Base-by-base conservation (phyloP, 2,888 invertebrate species). In the Pogonocherus hispidulus region DNA sequence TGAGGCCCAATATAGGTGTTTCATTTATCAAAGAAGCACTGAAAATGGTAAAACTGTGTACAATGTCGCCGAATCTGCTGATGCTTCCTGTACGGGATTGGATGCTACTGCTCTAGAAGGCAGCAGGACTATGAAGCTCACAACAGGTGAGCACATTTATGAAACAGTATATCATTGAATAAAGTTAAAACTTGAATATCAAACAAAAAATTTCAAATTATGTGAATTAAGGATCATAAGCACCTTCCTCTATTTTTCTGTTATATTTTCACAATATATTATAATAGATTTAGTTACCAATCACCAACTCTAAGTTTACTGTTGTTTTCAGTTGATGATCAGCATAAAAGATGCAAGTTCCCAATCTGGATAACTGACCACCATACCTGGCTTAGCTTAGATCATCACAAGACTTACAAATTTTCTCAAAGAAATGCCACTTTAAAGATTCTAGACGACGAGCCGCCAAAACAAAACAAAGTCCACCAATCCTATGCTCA, bases 1-100 rank as follows among this genome's bases (percentile, higher is more conserved):
- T 76, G 94, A 94, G 80, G 93, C 94, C 78, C 90, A 92, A 52
- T 96, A 93, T 85, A 90, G 92, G 76, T 96, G 96, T 79, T 95
- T 95, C 86, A 91, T 95, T 69, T 93, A 93, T 86, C 91, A 91
- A 79, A 87, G 86, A 75, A 85, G 84, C 3, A 80, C 76, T 2
- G 84, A 85, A 63, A 88, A 88, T 0, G 87, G 87, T 59, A 86
- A 86, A 69, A 88, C 88, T 72, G 88, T 89, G 1, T 93, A 92
- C 82, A 88, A 89, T 70, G 89, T 93, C 0, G 93, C 93, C 0
- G 93, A 93, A 81, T 92, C 93, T 0, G 94, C 92, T 0, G 94
- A 94, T 82, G 93, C 94, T 9, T 92, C 93, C 0, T 94, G 94
- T 84, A 92, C 90, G 75, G 94, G 94, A 0, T 86, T 94, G 16